Evolutionary conservation across 2,797 vertebrate genomes (phyloP).

Genomic region (Sebastes miniatus): DNA sequence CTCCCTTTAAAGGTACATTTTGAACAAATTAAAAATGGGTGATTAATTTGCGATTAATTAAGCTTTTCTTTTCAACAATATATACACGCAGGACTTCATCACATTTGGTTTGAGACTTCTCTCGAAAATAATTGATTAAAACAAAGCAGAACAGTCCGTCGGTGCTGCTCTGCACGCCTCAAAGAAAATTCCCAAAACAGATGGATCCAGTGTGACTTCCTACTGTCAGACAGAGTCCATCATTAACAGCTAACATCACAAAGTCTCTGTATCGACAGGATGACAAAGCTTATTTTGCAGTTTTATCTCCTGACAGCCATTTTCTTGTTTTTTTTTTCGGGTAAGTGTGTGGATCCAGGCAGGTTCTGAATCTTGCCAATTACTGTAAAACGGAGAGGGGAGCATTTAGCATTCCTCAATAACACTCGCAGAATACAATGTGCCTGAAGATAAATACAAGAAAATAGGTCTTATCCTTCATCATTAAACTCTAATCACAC

Average conservation of each 20-base stretch:
- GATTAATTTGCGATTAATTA: background rate
- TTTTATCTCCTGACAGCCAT: background rate
- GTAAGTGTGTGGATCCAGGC: background rate
- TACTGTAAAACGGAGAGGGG: background rate
- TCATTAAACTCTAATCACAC: conserved; percentile 37
- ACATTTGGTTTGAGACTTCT: conserved; percentile 1
- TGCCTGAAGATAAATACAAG: conserved; percentile 28
- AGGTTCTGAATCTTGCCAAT: conserved; percentile 15
- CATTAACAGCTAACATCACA: conserved; percentile 20
- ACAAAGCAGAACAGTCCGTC: background rate
- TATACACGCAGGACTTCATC: background rate
- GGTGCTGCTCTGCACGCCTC: background rate
- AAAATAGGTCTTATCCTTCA: conserved; percentile 34
- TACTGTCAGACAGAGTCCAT: conserved; percentile 7
- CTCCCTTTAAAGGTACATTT: too few relatives aligned
- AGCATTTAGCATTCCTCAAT: conserved; percentile 27
- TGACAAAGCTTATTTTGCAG: background rate
- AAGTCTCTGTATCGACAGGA: conserved; percentile 1
- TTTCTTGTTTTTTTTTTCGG: background rate
- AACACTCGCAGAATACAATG: background rate
- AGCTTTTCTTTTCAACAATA: background rate
- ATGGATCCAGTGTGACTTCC: conserved; percentile 10
- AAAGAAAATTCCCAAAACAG: conserved; percentile 13
- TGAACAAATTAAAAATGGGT: too few relatives aligned
- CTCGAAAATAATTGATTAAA: background rate